Base-by-base conservation (phyloP, 1,140 invertebrate genomes). In the Drosophila arawakana region DNA sequence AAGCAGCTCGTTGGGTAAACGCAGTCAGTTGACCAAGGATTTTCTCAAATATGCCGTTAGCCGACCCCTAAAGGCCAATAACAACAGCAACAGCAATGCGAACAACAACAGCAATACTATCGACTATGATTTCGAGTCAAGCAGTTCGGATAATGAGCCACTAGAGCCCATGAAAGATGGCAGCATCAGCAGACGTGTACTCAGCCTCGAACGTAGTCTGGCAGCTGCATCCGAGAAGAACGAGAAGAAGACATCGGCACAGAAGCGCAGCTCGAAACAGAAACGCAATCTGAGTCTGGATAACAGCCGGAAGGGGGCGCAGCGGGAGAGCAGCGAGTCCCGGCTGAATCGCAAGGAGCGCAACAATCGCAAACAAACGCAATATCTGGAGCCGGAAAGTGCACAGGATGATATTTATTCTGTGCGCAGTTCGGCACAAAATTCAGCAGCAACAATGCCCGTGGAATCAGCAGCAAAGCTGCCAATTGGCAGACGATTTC, bases 241-340 rank as follows among this genome's bases (percentile, higher is more conserved):
- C 6, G 83, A 84, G 10, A 84, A 83, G 34, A 88, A 84, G 44
- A 9, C 49, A 7, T 34, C 62, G 9, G 10, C 30, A 46, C 88
- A 83, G 35, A 92, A 92, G 25, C 80, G 91, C 9, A 81, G 37
- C 15, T 75, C 76, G 1, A 92, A 92, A 50, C 91, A 92, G n/a
- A 92, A 92, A 41, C 68, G 91, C 9, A 92, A 92, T 41, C 73
- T 92, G 1, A 88, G 91, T 49, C 54, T 90, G 7, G 91, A 91
- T 49, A 91, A 85, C 37, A 90, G 57, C 25, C 63, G 78, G 7
- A 67, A 83, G 7, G n/a, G 7, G 0, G 18, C n/a, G 6, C 59
- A 63, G 46, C 2, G 21, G 62, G 76, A 10, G 63, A 72, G n/a
- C 63, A 74, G 13, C 43, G 18, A 39, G 7, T 34, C 11, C 11